phyloP scores from a whole-genome alignment of 2,797 vertebrate species.

The Momotus momota region DNA sequence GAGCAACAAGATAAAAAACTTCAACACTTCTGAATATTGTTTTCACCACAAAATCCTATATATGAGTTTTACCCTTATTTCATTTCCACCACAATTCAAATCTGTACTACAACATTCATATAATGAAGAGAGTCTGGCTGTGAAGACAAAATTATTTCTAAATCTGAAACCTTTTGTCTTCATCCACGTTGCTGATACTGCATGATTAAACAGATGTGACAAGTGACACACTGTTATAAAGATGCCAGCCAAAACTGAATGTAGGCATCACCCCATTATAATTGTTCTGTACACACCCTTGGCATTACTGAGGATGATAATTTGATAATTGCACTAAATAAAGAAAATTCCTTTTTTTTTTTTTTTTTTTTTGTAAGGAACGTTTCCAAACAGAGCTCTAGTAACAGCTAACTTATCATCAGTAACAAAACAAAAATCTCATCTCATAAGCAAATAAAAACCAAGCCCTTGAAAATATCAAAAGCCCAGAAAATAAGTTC shows the following conservation, averaged over 20 bases:
- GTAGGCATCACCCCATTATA: background rate
- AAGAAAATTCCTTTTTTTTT: background rate
- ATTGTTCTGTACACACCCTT: background rate
- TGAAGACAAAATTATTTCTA: background rate
- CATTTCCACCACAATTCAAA: background rate
- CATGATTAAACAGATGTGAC: conserved; percentile 31
- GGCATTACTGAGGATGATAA: background rate
- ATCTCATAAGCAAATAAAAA: background rate
- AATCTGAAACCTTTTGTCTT: conserved; percentile 23
- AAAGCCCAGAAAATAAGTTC: background rate
- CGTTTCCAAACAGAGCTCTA: background rate
- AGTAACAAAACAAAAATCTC: background rate
- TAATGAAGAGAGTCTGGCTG: background rate
- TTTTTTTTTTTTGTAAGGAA: background rate
- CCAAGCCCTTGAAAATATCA: background rate
- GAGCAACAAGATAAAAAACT: background rate
- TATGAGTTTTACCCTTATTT: background rate
- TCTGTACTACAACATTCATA: background rate
- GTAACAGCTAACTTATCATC: background rate
- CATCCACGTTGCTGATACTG: background rate
- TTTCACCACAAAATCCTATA: background rate
- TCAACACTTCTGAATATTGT: background rate
- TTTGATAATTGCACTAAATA: background rate
- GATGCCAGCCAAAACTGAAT: background rate
- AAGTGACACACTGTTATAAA: background rate